Base-by-base conservation (phyloP, 2,113 vertebrate species). In the Psilopsiagon aurifrons region DNA sequence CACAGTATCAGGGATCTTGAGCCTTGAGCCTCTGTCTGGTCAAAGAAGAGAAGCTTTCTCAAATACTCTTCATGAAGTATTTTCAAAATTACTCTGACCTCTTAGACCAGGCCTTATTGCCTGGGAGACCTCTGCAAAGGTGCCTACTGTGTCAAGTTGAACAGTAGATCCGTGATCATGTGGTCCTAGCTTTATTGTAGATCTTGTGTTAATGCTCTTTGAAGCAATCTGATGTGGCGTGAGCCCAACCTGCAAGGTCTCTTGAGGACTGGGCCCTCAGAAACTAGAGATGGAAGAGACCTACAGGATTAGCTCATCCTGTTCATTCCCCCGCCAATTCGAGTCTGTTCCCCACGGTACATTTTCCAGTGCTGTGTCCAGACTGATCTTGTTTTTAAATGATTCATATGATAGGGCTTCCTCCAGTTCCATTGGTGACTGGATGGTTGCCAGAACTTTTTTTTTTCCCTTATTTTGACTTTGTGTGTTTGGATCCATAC, bases 331-430 rank as follows among this genome's bases (percentile, higher is more conserved):
- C 25, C 18, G 91, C 93, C 96, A 96, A 87, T 95, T 94, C 86
- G 93, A 95, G 89, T 66, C 92, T 95, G 94, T 91, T 97, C 95
- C 96, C 94, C 76, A 95, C 4, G 78, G 96, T 96, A 96, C 80
- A 96, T 97, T 97, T 97, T 97, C 97, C 97, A 97, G 83, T n/a
- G 57, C 69, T 73, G 85, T 91, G 87, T 97, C 95, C 96, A 97
- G 87, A 83, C 91, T 85, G 95, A 95, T 96, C 94, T 95, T 97
- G 67, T 92, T 96, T 95, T 95, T 88, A 88, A 96, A 91, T 97
- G 91, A 97, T 96, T 97, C 97, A 97, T 92, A 76, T 82, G 92
- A 94, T 95, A 97, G 94, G 88, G 95, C 94, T 97, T 96, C 93
- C 93, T 97, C 88, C 91, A 96, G 85, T 96, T 96, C 77, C 64